Evolutionary conservation across 2,888 invertebrate species (phyloP).

Genomic region (Hypomecis atomaria): DNA sequence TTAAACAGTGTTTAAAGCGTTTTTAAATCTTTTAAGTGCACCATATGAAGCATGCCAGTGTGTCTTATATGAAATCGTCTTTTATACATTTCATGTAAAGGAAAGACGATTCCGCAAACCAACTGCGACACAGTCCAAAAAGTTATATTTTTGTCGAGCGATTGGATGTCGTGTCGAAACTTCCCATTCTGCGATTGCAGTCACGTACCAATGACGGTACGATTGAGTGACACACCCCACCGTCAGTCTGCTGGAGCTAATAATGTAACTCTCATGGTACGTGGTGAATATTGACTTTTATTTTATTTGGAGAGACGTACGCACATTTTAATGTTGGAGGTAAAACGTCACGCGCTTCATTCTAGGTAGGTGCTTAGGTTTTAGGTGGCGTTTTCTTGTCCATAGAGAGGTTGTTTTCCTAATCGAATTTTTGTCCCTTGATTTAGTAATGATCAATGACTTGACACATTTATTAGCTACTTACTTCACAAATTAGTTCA

Average conservation of each 20-base stretch:
- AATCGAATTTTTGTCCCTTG: no score
- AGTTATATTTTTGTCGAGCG: slow-evolving; percentile 11
- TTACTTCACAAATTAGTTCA: no score
- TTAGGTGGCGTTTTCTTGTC: no score
- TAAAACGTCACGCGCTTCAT: not conserved
- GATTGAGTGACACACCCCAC: slow-evolving; percentile 76
- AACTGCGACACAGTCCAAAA: not conserved
- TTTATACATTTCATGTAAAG: not conserved
- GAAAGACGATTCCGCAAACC: not conserved
- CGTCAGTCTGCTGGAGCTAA: slow-evolving; percentile 54
- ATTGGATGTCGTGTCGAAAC: slow-evolving; percentile 26
- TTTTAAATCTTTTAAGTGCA: no score
- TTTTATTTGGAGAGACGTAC: slow-evolving; percentile 26
- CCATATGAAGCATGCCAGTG: no score
- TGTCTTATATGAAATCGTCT: no score
- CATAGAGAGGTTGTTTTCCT: no score
- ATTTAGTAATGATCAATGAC: no score
- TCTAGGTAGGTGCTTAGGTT: not conserved
- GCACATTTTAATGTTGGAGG: slow-evolving; percentile 10
- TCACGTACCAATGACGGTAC: slow-evolving; percentile 77
- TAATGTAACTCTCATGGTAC: slow-evolving; percentile 55
- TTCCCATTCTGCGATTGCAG: slow-evolving; percentile 58
- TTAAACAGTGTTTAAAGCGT: no score
- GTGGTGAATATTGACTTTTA: slow-evolving; percentile 40
- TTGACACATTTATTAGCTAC: no score